Conservation (phyloP, 2,888 invertebrate species). For the Caenorhabditis drosophilae region DNA sequence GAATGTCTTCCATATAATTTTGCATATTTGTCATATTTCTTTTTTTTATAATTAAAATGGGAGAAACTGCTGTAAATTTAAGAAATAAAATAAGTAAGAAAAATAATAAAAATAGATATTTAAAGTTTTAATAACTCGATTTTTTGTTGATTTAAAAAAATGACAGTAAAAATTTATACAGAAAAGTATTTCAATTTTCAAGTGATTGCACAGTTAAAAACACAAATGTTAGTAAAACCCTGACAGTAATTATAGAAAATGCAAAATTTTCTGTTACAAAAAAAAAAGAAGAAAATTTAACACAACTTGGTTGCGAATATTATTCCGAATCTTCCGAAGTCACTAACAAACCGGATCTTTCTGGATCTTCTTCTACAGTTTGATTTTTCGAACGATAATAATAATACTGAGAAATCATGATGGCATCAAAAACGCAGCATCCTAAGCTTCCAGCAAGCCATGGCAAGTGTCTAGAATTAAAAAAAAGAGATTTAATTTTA, state of each 20-base stretch:
- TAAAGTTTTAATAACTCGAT: neutral
- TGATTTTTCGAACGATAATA: constrained; percentile 47
- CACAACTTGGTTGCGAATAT: no score
- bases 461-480: constrained; percentile 69
- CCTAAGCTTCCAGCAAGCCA: constrained; percentile 72
- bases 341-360: constrained; percentile 30
- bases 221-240: neutral
- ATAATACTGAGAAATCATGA: constrained; percentile 69
- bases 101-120: constrained; percentile 2
- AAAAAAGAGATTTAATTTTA: constrained; percentile 39
- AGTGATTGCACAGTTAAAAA: no score
- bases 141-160: neutral
- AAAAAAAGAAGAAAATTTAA: neutral
- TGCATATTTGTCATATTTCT: constrained; percentile 33
- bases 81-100: neutral
- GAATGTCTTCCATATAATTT: constrained; percentile 35
- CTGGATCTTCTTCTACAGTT: constrained; percentile 13
- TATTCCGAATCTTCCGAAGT: no score
- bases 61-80: constrained; percentile 1
- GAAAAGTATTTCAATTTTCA: no score
- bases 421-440: constrained; percentile 70
- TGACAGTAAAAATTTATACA: neutral
- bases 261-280: constrained; percentile 1
- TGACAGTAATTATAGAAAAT: neutral
- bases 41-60: neutral